Base-by-base conservation (phyloP, 2,113 vertebrate species). In the Cephalopterus ornatus region DNA sequence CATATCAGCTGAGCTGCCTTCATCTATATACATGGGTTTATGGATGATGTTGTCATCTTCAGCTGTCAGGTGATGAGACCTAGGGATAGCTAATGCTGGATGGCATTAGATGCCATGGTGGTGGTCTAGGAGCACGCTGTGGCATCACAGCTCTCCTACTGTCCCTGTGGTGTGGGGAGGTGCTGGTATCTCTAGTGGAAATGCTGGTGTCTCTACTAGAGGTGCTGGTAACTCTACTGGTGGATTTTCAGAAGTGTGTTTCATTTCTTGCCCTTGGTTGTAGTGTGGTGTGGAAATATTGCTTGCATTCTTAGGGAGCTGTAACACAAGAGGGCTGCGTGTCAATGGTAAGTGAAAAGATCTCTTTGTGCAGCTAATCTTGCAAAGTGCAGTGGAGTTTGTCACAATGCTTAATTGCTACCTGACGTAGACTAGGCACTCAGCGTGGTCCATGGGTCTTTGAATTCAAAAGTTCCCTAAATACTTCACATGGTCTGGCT, bases 381-480 rank as follows among this genome's bases (percentile, higher is more conserved):
- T 87, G 56, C 32, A 26, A 53, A 68, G 37, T 2, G 3, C 70
- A 61, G 12, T 37, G 44, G 56, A 65, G 52, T 56, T 85, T 82
- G 50, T 53, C 76, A 46, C 0, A 1, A n/a, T 0, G 0, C 22
- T 15, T 67, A 53, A 30, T n/a, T 0, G 0, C 52, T 87, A 6
- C 44, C 42, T 74, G 52, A 41, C 0, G 5, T 35, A 87, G 49
- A 63, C 12, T 32, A 32, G n/a, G 47, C 67, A 44, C 42, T 90
- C 49, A 42, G 47, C 49, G 44, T 18, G 41, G 19, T 55, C 24
- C 16, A 9, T 59, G 68, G 35, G 7, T 32, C 30, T 80, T 74
- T 66, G 66, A 77, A 84, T 66, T 65, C n/a, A 53, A 10, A 85
- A 78, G 8, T 59, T 71, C 39, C 27, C 9, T 68, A 41, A 84